Base-by-base conservation (phyloP, 2,888 invertebrate species). In the Lochmaea crataegi region DNA sequence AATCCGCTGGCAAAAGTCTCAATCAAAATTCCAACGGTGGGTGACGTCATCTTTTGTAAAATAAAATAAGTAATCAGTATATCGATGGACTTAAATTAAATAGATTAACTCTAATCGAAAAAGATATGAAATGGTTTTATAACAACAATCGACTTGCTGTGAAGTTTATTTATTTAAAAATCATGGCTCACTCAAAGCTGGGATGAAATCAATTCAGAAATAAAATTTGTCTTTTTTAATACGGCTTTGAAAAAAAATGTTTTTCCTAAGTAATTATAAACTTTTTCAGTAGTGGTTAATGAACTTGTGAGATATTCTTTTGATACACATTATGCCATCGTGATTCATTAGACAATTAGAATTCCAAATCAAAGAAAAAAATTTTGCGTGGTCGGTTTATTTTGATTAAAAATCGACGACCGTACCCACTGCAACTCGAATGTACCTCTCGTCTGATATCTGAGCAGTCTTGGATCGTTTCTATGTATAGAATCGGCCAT, bases 401-500 rank as follows among this genome's bases (percentile, higher is more conserved):
- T 70, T 70, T 70, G 64, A 70, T 70, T 70, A 57, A 70, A 70
- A 68, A 68, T 68, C 64, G 70, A 70, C 70, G 64, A 70, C 70
- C 64, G 70, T 70, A 65, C 70, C 64, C 70, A 70, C 70, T 70
- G 70, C 70, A 70, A 64, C 64, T 69, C 69, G 63, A 69, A 69
- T 69, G 38, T 63, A 64, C 64, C 64, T 32, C 67, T 32, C 56
- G 60, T 73, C 69, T 74, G 76, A 75, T 74, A 77, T 74, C 73
- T 70, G 77, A 77, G 75, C 75, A 75, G 75, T 75, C 71, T 72
- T 68, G 68, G 63, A 68, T 42, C 72, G 71, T 45, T 78, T 78
- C 83, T 82, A 82, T 80, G 80, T 82, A 80, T 83, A 83, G 83
- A 76, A 77, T 77, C 79, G 71, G 76, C 70, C 78, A 72, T 75